Conservation (phyloP, 2,113 vertebrate genomes). For the Parus major region DNA sequence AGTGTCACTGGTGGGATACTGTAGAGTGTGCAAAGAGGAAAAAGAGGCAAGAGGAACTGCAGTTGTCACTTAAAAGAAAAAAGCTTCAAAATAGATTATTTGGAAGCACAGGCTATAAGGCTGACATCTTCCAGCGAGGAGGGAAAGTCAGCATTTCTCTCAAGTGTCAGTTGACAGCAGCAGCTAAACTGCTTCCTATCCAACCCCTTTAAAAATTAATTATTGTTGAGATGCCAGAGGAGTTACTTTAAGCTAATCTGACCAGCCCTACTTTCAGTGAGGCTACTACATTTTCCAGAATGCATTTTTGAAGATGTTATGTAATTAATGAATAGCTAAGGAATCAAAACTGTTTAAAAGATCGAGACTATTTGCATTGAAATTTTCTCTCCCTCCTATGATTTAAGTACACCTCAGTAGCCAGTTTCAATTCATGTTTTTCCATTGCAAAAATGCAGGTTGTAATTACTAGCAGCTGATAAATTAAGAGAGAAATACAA, state of each 20-base stretch:
- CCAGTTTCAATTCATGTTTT: neutral
- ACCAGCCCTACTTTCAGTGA: neutral
- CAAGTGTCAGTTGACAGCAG: neutral
- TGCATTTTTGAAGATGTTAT: neutral
- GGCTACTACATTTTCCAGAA: neutral
- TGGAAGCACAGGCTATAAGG: neutral
- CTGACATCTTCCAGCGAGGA: neutral
- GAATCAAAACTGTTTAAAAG: slow-evolving; percentile 28
- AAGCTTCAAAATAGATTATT: neutral
- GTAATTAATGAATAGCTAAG: neutral
- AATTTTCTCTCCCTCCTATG: neutral
- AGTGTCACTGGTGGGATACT: neutral
- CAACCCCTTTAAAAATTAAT: neutral
- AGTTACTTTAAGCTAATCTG: neutral
- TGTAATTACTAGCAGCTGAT: slow-evolving; percentile 41
- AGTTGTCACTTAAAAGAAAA: neutral
- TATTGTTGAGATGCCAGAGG: neutral
- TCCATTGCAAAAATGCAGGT: neutral
- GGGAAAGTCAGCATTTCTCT: neutral
- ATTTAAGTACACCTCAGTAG: neutral
- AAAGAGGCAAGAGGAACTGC: neutral
- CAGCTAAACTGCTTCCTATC: neutral
- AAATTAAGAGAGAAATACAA: slow-evolving; percentile 29
- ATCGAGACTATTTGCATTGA: neutral
- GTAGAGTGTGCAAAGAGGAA: neutral